Evolutionary conservation across 2,888 invertebrate genomes (phyloP), one percentile per base, ranked within the genome.

Genomic region (Thereva unica): DNA sequence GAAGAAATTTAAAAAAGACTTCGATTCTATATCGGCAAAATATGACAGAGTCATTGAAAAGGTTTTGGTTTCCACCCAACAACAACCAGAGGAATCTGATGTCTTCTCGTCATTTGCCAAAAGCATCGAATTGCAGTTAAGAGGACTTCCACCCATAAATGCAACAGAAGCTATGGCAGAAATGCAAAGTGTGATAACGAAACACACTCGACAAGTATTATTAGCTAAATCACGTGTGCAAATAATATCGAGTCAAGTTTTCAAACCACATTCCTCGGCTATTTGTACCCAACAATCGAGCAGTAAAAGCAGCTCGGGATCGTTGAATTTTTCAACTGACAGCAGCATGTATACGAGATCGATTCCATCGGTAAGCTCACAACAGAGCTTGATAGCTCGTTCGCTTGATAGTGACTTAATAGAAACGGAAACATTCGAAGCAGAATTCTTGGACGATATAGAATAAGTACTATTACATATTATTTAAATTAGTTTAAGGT

Each of bases 1-100:
- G n/a, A n/a, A n/a, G n/a, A n/a, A n/a, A n/a, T n/a, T n/a, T n/a
- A n/a, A n/a, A n/a, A n/a, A n/a, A n/a, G n/a, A n/a, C 5, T 7
- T n/a, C n/a, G n/a, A n/a, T n/a, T n/a, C 45, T 10, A 45, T 45
- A 45, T 45, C 45, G 10, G 5, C 5, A 9, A 45, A 45, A 9
- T 45, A 45, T 45, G 45, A 45, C 45, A 45, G 45, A 5, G 45
- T 9, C 9, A 45, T 45, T 45, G 45, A 45, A 10, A 45, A 45
- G 10, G 45, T 45, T 6, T 4, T 45, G 45, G n/a, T 45, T 45
- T 45, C 45, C 45, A 9, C 9, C n/a, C 45, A 45, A 45, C 45
- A 45, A 10, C 45, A 8, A 45, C 4, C 45, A 45, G 45, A 45
- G 45, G 45, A 45, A 45, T 9, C 9, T n/a, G 45, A 45, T 45